A percentile compares a stretch with the other conserved stretches of the same genome.
phyloP scores from a whole-genome alignment of 2,113 vertebrate species.

The Lycaon pictus region DNA sequence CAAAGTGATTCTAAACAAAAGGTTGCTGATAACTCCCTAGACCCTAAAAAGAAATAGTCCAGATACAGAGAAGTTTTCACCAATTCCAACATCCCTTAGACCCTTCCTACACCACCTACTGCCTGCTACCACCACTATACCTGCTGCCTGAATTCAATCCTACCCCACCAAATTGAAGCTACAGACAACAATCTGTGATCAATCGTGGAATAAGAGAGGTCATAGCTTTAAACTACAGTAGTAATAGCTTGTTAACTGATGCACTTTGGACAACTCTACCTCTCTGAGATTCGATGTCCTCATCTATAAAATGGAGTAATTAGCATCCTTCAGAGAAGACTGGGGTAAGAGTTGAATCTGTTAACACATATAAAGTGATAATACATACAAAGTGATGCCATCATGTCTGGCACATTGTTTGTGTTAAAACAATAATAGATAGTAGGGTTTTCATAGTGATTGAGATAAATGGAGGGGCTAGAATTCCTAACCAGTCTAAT shows the following conservation, averaged over 20 bases:
- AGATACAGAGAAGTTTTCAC: not conserved
- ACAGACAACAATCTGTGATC: not conserved
- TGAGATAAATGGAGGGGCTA: not conserved
- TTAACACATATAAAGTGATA: not conserved
- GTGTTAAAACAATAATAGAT: not conserved
- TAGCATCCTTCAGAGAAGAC: not conserved
- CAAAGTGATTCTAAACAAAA: not conserved
- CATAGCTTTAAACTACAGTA: too few species aligned
- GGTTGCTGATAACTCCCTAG: not conserved
- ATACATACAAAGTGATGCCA: not conserved
- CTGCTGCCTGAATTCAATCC: not conserved
- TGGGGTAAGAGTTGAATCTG: not conserved
- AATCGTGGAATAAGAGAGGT: not conserved
- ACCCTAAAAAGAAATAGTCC: not conserved
- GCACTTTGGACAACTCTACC: not conserved
- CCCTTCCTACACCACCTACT: rapidly evolving
- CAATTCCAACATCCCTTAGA: not conserved
- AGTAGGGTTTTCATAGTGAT: not conserved
- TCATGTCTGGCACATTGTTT: not conserved
- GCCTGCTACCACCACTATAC: not conserved
- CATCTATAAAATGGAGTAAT: not conserved
- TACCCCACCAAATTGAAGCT: not conserved
- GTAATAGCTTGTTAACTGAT: not conserved
- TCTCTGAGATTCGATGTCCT: not conserved
- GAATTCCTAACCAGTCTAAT: not conserved